Evolutionary conservation across 2,888 invertebrate species (phyloP), one percentile per base, ranked within the genome.

Genomic region (Dendrolimus pini): DNA sequence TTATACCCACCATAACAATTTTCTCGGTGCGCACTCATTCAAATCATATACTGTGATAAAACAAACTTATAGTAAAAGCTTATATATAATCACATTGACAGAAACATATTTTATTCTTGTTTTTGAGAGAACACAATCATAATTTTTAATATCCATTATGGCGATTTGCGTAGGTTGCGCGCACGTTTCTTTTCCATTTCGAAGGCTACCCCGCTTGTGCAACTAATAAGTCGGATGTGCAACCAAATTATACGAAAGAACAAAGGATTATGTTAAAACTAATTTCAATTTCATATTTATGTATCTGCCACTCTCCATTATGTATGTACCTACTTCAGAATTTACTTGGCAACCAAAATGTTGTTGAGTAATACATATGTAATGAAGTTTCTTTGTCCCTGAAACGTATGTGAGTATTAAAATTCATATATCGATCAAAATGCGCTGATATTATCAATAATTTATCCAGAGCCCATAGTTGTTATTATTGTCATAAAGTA

Each of bases 181-280:
- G 70, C 70, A 71, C 78, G 84, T 84, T 85, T 86, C 86, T 85
- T 85, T 85, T 83, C 74, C 77, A 78, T 78, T 81, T 79, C 76
- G 82, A 85, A 83, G 85, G 85, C 81, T 82, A 73, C 67, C 69
- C 68, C 65, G 65, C 70, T 85, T 85, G 83, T 75, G 85, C 78
- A 85, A 85, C 69, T 68, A 69, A 73, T 72, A 75, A 73, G 71
- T 75, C 71, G 71, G 71, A 74, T 72, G 75, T 72, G 77, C 75
- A 74, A 78, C 73, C 75, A 75, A 72, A 82, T 77, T 80, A 77
- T 71, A 70, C 69, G 69, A 47, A 47, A 75, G 75, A 80, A 78
- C 78, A 80, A 81, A 79, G 72, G 74, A 75, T 70, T 71, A 72
- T 59, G 64, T 68, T 30, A 64, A 65, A 68, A 64, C 67, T 65